Percentiles rank a stretch among this genome's conserved stretches.
These are phyloP conservation scores for Globodera ellingtonae DNA, from an alignment of 1,140 invertebrate species.

Conservation along the genomic window DNA sequence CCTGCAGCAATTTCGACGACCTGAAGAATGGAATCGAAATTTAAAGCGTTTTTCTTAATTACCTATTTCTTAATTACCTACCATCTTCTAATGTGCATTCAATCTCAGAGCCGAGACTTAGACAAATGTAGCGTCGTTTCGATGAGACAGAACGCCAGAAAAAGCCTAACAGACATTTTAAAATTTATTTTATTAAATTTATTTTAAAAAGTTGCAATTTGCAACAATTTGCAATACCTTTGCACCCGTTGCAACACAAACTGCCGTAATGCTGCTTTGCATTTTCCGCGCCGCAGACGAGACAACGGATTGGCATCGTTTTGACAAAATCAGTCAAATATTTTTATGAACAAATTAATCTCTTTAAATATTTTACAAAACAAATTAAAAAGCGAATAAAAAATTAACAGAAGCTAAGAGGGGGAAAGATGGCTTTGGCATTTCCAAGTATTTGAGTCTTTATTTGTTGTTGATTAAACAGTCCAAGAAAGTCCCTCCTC, in stretches of 20 bases:
- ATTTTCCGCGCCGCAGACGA: constrained; percentile 21
- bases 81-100: constrained; percentile 18
- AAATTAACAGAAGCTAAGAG: no score
- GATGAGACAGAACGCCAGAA: constrained; percentile 23
- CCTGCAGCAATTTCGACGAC: constrained; percentile 63
- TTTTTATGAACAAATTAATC: no score
- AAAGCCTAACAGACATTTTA: not conserved
- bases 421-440: no score
- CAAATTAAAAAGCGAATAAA: no score
- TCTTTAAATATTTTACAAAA: no score
- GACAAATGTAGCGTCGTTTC: constrained; percentile 17
- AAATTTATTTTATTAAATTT: no score
- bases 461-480: no score
- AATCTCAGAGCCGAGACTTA: not conserved
- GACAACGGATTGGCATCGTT: constrained; percentile 8
- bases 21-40: constrained; percentile 21
- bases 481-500: no score
- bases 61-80: not conserved
- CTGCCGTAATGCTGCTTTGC: constrained; percentile 27
- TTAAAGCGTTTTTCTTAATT: no score
- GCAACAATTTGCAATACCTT: not conserved
- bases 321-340: no score
- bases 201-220: no score
- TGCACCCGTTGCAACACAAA: constrained; percentile 25
- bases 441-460: no score